Evolutionary conservation across 2,888 invertebrate genomes (phyloP).

Genomic region (Cataglyphis rosenhaueri): DNA sequence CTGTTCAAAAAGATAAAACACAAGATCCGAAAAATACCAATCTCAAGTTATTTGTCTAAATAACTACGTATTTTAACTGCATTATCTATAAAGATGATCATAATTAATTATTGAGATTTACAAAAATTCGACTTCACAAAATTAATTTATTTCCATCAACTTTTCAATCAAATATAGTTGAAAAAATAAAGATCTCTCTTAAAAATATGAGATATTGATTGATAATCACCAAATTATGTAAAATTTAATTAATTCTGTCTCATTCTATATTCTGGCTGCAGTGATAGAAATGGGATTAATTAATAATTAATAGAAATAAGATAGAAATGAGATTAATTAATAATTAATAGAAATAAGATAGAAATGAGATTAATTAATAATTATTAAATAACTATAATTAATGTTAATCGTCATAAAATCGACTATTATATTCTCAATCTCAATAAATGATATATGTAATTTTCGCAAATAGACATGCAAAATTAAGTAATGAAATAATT

Average conservation of each 20-base stretch:
- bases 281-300: neutral
- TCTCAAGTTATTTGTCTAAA: neutral
- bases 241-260: neutral
- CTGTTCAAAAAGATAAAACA: neutral
- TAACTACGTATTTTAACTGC: neutral
- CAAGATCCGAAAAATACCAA: neutral
- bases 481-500: constrained; percentile 25
- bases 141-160: neutral
- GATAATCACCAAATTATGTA: neutral
- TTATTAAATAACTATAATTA: neutral
- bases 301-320: neutral
- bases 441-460: neutral
- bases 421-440: neutral
- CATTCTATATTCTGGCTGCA: neutral
- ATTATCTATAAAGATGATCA: neutral
- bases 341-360: neutral
- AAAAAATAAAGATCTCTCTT: neutral
- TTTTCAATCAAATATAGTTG: neutral
- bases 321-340: constrained; percentile 22
- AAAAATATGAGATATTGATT: neutral
- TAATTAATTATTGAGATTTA: neutral
- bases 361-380: constrained; percentile 26
- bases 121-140: neutral
- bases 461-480: neutral
- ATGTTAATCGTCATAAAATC: neutral